phyloP scores from a whole-genome alignment of 1,140 invertebrate species.

The Meloidogyne floridensis region DNA sequence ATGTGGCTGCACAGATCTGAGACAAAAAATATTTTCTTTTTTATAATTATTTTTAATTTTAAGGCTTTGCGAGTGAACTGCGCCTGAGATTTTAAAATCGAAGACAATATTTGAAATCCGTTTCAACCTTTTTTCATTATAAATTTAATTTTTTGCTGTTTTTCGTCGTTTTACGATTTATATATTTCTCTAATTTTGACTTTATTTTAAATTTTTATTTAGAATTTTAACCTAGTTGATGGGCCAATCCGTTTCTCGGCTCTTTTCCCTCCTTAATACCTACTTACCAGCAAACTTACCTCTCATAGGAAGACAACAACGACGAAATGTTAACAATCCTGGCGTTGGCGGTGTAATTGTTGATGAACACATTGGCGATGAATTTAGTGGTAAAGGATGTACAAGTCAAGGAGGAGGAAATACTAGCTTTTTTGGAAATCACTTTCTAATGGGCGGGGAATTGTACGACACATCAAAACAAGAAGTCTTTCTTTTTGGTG shows the following conservation, averaged over 20 bases:
- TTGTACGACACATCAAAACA: constrained; percentile 51
- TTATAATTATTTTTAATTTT: too few relatives aligned
- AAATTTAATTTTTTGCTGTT: neutral
- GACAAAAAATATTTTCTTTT: neutral
- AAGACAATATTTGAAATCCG: too few relatives aligned
- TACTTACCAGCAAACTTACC: neutral
- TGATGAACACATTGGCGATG: neutral
- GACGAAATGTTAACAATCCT: neutral
- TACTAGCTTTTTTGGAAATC: constrained; percentile 45
- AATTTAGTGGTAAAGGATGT: constrained; percentile 10
- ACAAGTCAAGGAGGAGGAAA: constrained; percentile 12
- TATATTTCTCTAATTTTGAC: neutral
- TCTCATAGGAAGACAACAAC: neutral
- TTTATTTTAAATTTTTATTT: neutral
- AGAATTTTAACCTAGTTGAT: neutral
- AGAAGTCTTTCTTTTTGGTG: constrained; percentile 52
- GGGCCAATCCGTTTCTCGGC: constrained; percentile 14
- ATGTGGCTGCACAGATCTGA: neutral
- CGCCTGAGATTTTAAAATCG: too few relatives aligned
- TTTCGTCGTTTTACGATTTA: neutral
- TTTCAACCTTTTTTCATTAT: too few relatives aligned
- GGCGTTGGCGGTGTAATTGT: neutral
- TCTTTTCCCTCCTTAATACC: constrained; percentile 9
- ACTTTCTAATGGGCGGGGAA: constrained; percentile 56
- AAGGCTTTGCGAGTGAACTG: too few relatives aligned